These are phyloP conservation scores for Pyrrhia umbra DNA, from an alignment of 2,888 invertebrate species.

Conservation along the genomic window DNA sequence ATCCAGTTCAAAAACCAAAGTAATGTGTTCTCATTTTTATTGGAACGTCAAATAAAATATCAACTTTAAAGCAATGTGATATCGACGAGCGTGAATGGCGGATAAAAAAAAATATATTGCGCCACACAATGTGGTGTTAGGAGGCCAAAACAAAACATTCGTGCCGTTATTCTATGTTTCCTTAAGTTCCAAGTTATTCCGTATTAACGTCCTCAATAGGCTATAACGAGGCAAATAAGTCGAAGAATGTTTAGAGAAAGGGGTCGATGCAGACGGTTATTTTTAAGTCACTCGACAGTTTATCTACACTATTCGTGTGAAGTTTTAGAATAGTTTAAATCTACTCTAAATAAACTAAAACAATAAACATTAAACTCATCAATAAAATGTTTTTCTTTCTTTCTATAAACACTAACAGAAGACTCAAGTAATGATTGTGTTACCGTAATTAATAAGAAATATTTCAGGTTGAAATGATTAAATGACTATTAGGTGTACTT, in stretches of 20 bases:
- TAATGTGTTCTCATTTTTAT: slow-evolving; percentile 44
- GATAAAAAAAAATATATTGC: slow-evolving; percentile 56
- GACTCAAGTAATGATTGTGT: too few relatives aligned
- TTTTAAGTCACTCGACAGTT: slow-evolving; percentile 35
- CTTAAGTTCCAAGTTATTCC: slow-evolving; percentile 51
- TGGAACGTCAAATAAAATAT: slow-evolving; percentile 47
- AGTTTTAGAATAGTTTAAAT: neutral
- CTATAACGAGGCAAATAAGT: slow-evolving; percentile 70
- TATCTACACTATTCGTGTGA: neutral
- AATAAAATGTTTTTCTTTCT: too few relatives aligned
- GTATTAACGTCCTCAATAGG: slow-evolving; percentile 64
- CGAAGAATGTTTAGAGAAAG: slow-evolving; percentile 65
- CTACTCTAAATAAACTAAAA: neutral
- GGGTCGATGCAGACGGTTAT: slow-evolving; percentile 55
- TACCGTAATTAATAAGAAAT: neutral
- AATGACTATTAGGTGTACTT: too few relatives aligned
- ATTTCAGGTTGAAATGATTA: neutral
- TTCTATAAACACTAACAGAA: neutral
- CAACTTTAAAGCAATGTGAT: slow-evolving; percentile 21
- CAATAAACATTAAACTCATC: too few relatives aligned
- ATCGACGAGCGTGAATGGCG: slow-evolving; percentile 25
- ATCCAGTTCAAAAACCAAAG: slow-evolving; percentile 35
- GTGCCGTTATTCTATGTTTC: slow-evolving; percentile 67
- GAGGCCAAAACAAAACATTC: slow-evolving; percentile 64
- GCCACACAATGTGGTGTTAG: slow-evolving; percentile 53